Base-by-base conservation (phyloP, 1,140 invertebrate species). In the Antheraea pernyi region DNA sequence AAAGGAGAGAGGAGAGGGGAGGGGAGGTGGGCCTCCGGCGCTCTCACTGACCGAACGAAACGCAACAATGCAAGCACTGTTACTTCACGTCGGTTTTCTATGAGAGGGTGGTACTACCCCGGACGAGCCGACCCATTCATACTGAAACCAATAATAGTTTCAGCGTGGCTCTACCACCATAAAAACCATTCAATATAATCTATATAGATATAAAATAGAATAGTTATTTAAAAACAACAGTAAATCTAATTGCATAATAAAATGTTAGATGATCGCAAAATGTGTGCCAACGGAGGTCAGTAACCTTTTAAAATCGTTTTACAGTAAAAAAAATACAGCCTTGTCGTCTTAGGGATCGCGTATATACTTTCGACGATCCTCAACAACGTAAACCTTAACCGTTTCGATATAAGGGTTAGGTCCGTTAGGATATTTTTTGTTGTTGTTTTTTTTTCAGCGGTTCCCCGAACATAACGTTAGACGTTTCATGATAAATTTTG, bases 391-490 rank as follows among this genome's bases (percentile, higher is more conserved):
- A 66, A 77, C 79, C 70, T 73, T 85, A 82, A 67, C 8, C 8
- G 16, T 1, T 58, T 74, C 59, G 36, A 58, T 18, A 77, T 81
- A 84, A 76, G 72, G 79, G 72, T 75, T 59, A 69, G 58, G 69
- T 80, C 46, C 46, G 46, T 53, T 53, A 53, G 9, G 46, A 53
- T 53, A 80, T 84, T 82, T 81, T 61, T 37, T 72, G n/a, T n/a
- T n/a, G 19, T 70, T 81, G 78, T 65, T 37, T 77, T 84, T 90
- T 90, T 89, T 89, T 87, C 84, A 85, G 78, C 69, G 76, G 80
- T 86, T 86, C 82, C 85, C 82, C 22, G 22, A 30, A 30, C 22
- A 30, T 30, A 30, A 4, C 22, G 4, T 4, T 30, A 30, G 22
- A 30, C 4, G 22, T 30, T 30, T 30, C 22, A 4, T 4, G 22